Evolutionary conservation across 64 coral and sea anemone species (phyloP), one percentile per base, ranked within the genome.

Genomic region (Trachythela sp.): DNA sequence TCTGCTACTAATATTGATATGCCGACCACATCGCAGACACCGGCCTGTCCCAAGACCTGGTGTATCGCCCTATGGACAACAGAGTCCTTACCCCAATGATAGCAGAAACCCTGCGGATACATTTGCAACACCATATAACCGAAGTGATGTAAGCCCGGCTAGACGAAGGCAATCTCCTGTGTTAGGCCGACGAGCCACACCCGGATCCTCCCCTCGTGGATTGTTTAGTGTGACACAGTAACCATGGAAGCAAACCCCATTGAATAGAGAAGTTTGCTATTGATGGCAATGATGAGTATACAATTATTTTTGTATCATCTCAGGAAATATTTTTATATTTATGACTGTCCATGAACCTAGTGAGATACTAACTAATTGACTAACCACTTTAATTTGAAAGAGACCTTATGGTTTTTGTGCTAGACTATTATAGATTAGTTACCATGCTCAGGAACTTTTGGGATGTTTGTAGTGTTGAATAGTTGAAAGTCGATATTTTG

Each of bases 141-240:
- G 56, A 64, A 80, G 75, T 13, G 75, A 80, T 18, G 75, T 39
- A 2, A 80, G 75, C 30, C 75, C 75, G 8, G 14, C 20, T 8
- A 20, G 75, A 37, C 75, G 75, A 36, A 35, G 75, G 30, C 75
- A 80, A 29, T 80, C 75, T 9, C 75, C 75, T 0, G 14, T 80
- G 26, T 80, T 80, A 80, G 75, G 20, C 20, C 4, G 75, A 38
- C 75, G 75, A 34, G 30, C 75, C 33, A 80, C 75, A 22, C 75
- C 75, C 13, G 20, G 75, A 0, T 80, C 75, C 30, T 37, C 75
- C 4, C 75, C 75, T n/a, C 24, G 68, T 24, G 33, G 33, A 35
- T 35, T 80, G 26, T 80, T 80, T 35, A 80, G 75, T 37, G 75
- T 80, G 32, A 37, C 75, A 0, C 75, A 80, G 37, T 80, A 80